phyloP scores from a whole-genome alignment of 2,888 invertebrate genomes.

The Eupithecia inturbata region DNA sequence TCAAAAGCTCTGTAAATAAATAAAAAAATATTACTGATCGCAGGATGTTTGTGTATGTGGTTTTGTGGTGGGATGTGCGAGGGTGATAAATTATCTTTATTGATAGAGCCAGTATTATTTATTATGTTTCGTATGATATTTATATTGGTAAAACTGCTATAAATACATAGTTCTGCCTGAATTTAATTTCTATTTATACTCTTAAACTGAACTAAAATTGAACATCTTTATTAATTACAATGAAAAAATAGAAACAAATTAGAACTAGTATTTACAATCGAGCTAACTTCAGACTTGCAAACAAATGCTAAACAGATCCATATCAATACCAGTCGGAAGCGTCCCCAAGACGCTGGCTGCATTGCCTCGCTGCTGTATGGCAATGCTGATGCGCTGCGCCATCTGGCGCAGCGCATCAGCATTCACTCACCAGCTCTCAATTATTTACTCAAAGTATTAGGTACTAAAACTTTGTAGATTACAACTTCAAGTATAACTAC shows the following conservation, averaged over 20 bases:
- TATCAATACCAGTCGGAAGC: no score
- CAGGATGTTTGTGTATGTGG: conserved; percentile 1
- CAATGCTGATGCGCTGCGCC: no score
- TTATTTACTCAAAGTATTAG: no score
- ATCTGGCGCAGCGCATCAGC: no score
- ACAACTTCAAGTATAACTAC: background rate
- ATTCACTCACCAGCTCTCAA: no score
- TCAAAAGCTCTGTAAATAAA: background rate
- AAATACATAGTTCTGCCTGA: background rate
- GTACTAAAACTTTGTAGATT: background rate
- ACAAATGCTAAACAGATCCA: no score
- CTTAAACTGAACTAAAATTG: background rate
- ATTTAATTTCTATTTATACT: background rate
- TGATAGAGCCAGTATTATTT: background rate
- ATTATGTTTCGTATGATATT: background rate
- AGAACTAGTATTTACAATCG: no score
- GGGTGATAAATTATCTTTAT: background rate
- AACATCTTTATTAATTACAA: no score
- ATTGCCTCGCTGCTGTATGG: no score
- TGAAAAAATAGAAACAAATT: no score
- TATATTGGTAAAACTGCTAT: background rate
- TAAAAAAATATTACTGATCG: background rate
- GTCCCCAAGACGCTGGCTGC: no score
- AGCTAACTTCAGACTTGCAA: no score
- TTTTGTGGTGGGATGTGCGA: background rate